phyloP scores from a whole-genome alignment of 2,888 invertebrate genomes.

The Hoplodrina ambigua region DNA sequence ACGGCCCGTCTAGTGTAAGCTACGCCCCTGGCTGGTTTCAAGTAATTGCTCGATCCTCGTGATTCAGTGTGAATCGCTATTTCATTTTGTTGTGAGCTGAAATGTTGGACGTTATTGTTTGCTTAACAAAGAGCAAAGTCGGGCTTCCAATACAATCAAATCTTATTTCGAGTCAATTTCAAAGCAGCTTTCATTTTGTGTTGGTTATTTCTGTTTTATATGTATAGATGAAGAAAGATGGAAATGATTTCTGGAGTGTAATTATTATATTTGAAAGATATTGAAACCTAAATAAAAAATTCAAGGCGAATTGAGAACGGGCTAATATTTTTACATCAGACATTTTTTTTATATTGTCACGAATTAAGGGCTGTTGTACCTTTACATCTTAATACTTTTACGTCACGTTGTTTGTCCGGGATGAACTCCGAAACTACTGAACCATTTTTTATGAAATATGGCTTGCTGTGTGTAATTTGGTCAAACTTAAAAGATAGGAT shows the following conservation, averaged over 20 bases:
- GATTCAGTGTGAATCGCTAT: slow-evolving; percentile 2
- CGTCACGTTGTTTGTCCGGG: no score
- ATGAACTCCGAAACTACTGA: no score
- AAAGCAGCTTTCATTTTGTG: slow-evolving; percentile 11
- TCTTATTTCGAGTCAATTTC: slow-evolving; percentile 33
- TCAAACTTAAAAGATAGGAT: no score
- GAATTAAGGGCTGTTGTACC: background rate
- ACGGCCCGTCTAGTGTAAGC: no score
- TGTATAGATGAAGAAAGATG: background rate
- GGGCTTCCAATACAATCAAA: slow-evolving; percentile 39
- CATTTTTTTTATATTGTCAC: no score
- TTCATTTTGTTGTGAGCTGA: slow-evolving; percentile 31
- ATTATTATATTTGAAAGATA: background rate
- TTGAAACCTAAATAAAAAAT: background rate
- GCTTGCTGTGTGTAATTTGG: no score
- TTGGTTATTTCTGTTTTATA: slow-evolving; percentile 23
- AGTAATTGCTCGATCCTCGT: slow-evolving; percentile 1
- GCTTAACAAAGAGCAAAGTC: slow-evolving; percentile 16
- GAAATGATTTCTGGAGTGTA: background rate
- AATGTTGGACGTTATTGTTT: slow-evolving; percentile 33
- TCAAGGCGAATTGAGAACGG: no score
- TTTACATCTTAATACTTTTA: no score
- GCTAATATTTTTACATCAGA: no score
- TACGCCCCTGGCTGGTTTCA: slow-evolving; percentile 17
- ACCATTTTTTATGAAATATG: no score